phyloP scores from a whole-genome alignment of 2,888 invertebrate genomes.

The Drosophila kambysellisi region DNA sequence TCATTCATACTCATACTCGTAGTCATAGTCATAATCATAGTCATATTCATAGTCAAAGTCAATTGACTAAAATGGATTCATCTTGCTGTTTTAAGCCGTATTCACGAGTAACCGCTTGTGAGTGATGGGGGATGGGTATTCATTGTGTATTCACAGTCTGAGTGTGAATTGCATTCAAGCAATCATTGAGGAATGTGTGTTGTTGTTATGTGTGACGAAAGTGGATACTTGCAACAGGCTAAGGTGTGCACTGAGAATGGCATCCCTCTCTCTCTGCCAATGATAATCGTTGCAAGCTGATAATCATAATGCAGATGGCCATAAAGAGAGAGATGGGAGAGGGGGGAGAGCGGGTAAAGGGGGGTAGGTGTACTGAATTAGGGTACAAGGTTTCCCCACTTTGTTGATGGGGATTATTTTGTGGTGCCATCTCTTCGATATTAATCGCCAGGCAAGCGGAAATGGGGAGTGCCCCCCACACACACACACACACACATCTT shows the following conservation, averaged over 20 bases:
- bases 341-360: too few species aligned
- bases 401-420: neutral
- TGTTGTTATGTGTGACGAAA: neutral
- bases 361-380: neutral
- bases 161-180: conserved; percentile 1
- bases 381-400: conserved; percentile 1
- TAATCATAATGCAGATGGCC: conserved; percentile 35
- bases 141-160: conserved; percentile 9
- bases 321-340: neutral
- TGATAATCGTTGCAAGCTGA: conserved; percentile 63
- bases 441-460: conserved; percentile 74
- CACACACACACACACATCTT: conserved; percentile 10
- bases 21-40: neutral
- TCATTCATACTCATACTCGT: neutral
- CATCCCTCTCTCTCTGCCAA: conserved; percentile 46
- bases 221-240: conserved; percentile 5
- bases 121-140: neutral
- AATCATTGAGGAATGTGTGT: conserved; percentile 21
- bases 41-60: neutral
- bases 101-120: neutral
- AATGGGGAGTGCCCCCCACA: conserved; percentile 74
- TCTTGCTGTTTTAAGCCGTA: neutral
- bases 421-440: conserved; percentile 61
- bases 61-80: neutral
- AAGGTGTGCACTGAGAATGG: conserved; percentile 60